Evolutionary conservation across 2,113 vertebrate species (phyloP), one percentile per base, ranked within the genome.

Genomic region (Vireo altiloquus): DNA sequence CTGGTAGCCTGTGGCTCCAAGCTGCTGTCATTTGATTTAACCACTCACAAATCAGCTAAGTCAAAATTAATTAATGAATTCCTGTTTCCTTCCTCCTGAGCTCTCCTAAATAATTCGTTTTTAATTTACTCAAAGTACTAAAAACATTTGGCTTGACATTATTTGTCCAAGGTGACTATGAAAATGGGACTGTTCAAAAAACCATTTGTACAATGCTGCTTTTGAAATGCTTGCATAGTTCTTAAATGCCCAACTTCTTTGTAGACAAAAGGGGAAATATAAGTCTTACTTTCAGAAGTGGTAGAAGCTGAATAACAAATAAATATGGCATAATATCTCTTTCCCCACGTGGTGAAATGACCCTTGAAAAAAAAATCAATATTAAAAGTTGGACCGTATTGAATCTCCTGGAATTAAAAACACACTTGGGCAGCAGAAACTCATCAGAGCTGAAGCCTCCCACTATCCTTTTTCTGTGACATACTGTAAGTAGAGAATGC

Each of bases 51-150:
- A 96, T 96, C 96, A 94, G 68, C 66, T 77, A 71, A 93, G 92
- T 97, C 93, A 96, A 83, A 95, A 96, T 96, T 95, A 95, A 92
- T 96, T 96, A 95, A 95, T 92, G 82, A 94, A 92, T 90, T 93
- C 16, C 31, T 81, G 31, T 77, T 96, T 83, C 33, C 56, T 94
- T 83, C 60, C 54, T 93, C 76, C 71, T 80, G 56, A 91, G 44
- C 60, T 93, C 90, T 93, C 85, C 92, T 81, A 87, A 94, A 88
- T 94, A 96, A 92, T 94, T 96, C 52, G 1, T n/a, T 90, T 96
- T 94, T 93, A 93, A 96, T 96, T 93, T 95, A 82, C 37, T 92
- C 64, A 49, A 71, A 70, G 15, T 49, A 66, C 35, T 88, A 70
- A 90, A 95, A 94, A 57, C 79, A 96, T 95, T 94, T 63, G 60